These are phyloP conservation scores for Phaedon cochleariae DNA, from an alignment of 2,888 invertebrate genomes.

Conservation along the genomic window DNA sequence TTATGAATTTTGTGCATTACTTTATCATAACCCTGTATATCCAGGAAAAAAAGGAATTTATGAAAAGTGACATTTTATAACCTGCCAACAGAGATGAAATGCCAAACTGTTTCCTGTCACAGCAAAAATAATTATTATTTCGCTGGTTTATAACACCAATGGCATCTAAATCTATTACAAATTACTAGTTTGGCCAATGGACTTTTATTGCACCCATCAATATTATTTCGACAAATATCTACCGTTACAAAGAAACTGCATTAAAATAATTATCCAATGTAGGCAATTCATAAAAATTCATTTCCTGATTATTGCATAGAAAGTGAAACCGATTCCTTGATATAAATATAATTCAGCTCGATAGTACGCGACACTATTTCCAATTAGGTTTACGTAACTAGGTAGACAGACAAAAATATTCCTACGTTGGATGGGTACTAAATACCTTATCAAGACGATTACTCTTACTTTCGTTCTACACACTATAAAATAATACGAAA, in stretches of 20 bases:
- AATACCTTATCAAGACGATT: neutral
- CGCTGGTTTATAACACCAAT: no score
- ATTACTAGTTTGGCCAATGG: no score
- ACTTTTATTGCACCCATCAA: neutral
- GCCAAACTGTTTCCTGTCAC: no score
- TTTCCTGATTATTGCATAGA: conserved; percentile 13
- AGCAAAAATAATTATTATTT: no score
- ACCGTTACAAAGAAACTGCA: neutral
- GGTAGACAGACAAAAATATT: neutral
- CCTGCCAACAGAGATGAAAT: no score
- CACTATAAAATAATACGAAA: neutral
- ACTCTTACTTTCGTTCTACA: conserved; percentile 20
- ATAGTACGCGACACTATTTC: conserved; percentile 9
- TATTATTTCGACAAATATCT: neutral
- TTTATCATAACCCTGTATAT: no score
- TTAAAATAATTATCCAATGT: neutral
- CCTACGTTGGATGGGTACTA: neutral
- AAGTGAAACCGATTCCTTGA: conserved; percentile 20
- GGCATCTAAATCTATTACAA: no score
- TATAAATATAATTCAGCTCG: neutral
- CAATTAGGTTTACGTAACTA: conserved; percentile 6
- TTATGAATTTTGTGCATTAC: no score
- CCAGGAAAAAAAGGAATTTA: no score
- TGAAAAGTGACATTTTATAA: no score
- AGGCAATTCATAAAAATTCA: neutral